These are phyloP conservation scores for Enteromius mattozi DNA, from an alignment of 2,797 vertebrate genomes.

Conservation along the genomic window DNA sequence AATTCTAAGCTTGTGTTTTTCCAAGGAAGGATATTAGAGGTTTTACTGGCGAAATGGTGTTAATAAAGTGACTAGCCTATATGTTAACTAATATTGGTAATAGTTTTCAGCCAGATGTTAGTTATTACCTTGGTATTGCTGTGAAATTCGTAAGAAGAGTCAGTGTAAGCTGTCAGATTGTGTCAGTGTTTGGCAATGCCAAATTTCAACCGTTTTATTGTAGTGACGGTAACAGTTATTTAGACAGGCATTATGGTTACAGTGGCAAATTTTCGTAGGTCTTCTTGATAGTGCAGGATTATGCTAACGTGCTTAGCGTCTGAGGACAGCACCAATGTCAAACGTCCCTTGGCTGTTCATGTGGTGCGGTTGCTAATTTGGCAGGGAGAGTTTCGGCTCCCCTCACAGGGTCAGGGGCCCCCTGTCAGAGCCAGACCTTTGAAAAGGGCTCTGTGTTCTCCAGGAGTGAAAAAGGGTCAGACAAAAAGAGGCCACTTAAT, in stretches of 20 bases:
- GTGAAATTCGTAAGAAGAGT: not conserved
- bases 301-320: slow-evolving; percentile 42
- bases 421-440: slow-evolving; percentile 70
- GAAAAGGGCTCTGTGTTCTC: slow-evolving; percentile 74
- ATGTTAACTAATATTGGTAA: not conserved
- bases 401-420: slow-evolving; percentile 65
- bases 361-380: slow-evolving; percentile 66
- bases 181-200: not conserved
- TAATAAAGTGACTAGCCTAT: no score
- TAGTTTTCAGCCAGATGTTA: not conserved
- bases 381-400: slow-evolving; percentile 59
- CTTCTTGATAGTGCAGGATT: not conserved
- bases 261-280: not conserved
- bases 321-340: slow-evolving; percentile 58
- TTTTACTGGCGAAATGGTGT: not conserved
- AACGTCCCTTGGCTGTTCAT: slow-evolving; percentile 58
- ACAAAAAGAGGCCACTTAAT: slow-evolving; percentile 78
- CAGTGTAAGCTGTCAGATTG: not conserved
- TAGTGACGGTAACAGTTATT: not conserved
- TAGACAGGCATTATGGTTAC: not conserved
- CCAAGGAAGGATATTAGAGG: no score
- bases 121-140: not conserved
- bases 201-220: not conserved
- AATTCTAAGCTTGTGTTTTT: not conserved
- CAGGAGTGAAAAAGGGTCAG: slow-evolving; percentile 69